Percentiles rank a stretch among this genome's conserved stretches.
These are phyloP conservation scores for Mungos mungo DNA, from an alignment of 2,113 vertebrate genomes.

Conservation along the genomic window DNA sequence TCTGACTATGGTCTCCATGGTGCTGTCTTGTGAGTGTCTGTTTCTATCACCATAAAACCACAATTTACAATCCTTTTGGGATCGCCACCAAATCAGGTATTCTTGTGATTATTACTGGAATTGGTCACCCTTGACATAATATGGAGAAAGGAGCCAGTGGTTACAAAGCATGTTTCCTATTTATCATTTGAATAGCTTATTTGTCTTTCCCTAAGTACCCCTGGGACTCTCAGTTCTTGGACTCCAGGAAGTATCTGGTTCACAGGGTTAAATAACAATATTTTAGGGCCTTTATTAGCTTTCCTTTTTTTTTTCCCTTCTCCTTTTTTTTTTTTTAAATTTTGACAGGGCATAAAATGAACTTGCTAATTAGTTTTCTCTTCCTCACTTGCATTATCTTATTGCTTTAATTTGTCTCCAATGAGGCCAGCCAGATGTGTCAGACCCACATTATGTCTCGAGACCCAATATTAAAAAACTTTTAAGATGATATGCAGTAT, in stretches of 20 bases:
- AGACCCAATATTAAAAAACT: not conserved
- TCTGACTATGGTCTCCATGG: not conserved
- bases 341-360: constrained; percentile 56
- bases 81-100: not conserved
- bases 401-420: constrained; percentile 34
- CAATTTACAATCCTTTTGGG: not conserved
- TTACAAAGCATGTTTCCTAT: not conserved
- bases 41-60: not conserved
- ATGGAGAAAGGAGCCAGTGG: not conserved
- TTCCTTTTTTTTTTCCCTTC: not conserved
- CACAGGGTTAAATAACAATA: not conserved
- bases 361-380: constrained; percentile 62
- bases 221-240: not conserved
- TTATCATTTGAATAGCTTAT: not conserved
- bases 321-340: not conserved
- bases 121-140: not conserved
- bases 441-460: not conserved
- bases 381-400: constrained; percentile 41
- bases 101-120: not conserved
- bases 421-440: not conserved
- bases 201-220: not conserved
- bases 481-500: not conserved
- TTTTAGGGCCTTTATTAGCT: not conserved
- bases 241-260: not conserved
- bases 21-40: not conserved